Conservation (phyloP, 2,888 invertebrate genomes). For the Didymodactylos carnosus region DNA sequence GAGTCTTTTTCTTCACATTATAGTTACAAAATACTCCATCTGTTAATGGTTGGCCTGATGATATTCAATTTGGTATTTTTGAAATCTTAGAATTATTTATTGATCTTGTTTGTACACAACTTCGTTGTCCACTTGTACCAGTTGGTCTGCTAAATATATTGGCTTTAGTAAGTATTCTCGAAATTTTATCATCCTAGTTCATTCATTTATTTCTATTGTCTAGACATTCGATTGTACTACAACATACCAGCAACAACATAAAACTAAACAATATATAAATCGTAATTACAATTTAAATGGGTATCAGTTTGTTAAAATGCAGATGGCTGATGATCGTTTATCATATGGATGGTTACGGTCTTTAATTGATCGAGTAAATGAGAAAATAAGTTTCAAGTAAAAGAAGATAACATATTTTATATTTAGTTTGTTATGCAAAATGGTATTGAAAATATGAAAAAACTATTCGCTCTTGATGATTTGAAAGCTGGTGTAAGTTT, state of each 20-base stretch:
- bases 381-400: not conserved
- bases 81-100: constrained; percentile 36
- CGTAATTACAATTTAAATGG: not conserved
- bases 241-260: constrained; percentile 36
- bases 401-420: too few relatives aligned
- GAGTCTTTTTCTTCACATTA: not conserved
- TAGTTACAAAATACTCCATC: constrained; percentile 34
- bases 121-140: constrained; percentile 32
- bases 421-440: constrained; percentile 34
- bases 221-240: constrained; percentile 33
- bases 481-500: constrained; percentile 30
- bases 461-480: constrained; percentile 26
- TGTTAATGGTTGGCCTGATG: constrained; percentile 35
- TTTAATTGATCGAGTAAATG: not conserved
- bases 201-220: too few relatives aligned
- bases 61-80: constrained; percentile 38
- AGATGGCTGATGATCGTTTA: not conserved
- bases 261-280: too few relatives aligned
- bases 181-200: too few relatives aligned
- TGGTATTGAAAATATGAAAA: constrained; percentile 32
- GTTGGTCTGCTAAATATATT: constrained; percentile 29
- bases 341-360: not conserved
- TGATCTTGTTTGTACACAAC: constrained; percentile 32
- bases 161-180: constrained; percentile 23
- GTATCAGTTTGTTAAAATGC: not conserved